Evolutionary conservation across 1,140 invertebrate species (phyloP).

Genomic region (Epicauta chinensis): DNA sequence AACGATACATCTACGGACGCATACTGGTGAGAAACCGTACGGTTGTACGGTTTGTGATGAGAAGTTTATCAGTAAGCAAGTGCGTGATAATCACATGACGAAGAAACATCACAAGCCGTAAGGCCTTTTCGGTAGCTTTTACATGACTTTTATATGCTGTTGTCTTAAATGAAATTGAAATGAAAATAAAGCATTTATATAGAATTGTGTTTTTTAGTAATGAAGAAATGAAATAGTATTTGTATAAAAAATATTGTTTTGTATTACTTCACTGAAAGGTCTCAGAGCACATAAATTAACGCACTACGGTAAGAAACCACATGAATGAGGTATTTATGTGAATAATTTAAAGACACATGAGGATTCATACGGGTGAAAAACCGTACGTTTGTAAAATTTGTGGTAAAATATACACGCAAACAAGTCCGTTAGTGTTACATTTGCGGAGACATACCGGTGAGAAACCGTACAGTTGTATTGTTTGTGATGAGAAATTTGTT

Average conservation of each 20-base stretch:
- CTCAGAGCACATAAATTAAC: too few species aligned
- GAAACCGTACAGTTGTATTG: neutral
- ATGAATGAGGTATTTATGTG: slow-evolving; percentile 45
- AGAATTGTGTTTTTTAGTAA: too few species aligned
- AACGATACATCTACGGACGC: neutral
- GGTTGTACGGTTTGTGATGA: neutral
- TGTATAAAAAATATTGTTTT: too few species aligned
- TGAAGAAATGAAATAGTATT: too few species aligned
- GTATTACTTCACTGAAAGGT: too few species aligned
- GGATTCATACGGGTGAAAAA: slow-evolving; percentile 54
- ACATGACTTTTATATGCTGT: too few species aligned
- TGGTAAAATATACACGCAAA: slow-evolving; percentile 9
- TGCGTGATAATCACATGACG: neutral
- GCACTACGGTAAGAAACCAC: too few species aligned
- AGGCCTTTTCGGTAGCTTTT: neutral
- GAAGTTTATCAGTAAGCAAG: neutral
- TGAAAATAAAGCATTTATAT: too few species aligned
- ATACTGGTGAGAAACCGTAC: neutral
- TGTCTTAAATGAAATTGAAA: too few species aligned
- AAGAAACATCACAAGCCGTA: neutral
- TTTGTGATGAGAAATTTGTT: slow-evolving; percentile 3
- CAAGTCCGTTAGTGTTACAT: neutral
- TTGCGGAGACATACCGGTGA: neutral
- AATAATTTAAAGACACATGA: slow-evolving; percentile 50
- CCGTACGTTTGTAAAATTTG: slow-evolving; percentile 49